These are phyloP conservation scores for Gnatocerus cornutus DNA, from an alignment of 2,888 invertebrate genomes.

Conservation along the genomic window DNA sequence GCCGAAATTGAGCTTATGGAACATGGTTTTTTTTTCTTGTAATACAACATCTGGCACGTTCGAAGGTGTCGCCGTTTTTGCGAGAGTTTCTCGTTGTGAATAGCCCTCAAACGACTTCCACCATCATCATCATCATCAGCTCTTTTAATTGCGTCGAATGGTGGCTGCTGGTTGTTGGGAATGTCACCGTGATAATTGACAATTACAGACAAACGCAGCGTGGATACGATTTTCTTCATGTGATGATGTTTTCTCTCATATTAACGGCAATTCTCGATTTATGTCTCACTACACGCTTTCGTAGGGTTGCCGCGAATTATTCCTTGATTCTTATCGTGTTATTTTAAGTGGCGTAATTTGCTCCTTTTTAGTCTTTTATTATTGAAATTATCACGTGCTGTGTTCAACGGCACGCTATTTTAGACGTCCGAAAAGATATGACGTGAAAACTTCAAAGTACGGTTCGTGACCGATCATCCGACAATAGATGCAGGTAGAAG, in stretches of 20 bases:
- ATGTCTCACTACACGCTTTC: constrained; percentile 5
- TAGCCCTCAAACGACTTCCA: constrained; percentile 24
- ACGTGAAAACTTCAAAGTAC: constrained; percentile 6
- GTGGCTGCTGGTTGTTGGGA: constrained; percentile 14
- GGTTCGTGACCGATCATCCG: constrained; percentile 16
- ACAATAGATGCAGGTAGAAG: constrained; percentile 16
- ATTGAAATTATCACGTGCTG: constrained; percentile 20
- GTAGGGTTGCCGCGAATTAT: constrained; percentile 11
- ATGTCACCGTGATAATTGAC: constrained; percentile 34
- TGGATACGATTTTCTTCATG: constrained; percentile 27
- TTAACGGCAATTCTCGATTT: constrained; percentile 13
- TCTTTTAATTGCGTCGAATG: constrained; percentile 27
- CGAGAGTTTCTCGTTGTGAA: constrained; percentile 2
- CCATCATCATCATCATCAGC: constrained; percentile 9
- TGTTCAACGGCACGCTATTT: constrained; percentile 17
- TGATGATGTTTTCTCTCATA: constrained; percentile 21
- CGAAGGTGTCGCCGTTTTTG: constrained; percentile 47
- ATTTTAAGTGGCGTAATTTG: constrained; percentile 16
- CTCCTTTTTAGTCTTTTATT: constrained; percentile 12
- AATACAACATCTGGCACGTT: not conserved
- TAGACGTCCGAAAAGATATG: constrained; percentile 7
- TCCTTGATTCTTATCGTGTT: constrained; percentile 17
- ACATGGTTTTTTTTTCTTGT: not conserved
- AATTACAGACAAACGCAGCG: constrained; percentile 25
- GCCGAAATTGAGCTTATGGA: not conserved